Conservation (phyloP, 2,113 vertebrate genomes). For the Pelodiscus sinensis region DNA sequence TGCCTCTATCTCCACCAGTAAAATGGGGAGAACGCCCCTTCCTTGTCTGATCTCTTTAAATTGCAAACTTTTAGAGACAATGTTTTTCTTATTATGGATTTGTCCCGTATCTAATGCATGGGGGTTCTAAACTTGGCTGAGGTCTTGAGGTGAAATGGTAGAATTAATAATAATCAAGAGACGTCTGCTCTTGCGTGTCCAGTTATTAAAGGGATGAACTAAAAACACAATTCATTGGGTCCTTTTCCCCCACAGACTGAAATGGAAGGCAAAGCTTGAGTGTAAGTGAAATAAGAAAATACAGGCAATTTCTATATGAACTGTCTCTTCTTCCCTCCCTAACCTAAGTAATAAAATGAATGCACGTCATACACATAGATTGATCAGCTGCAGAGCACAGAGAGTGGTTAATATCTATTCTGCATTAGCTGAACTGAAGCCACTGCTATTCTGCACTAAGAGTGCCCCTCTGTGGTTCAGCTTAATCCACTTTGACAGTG, state of each 20-base stretch:
- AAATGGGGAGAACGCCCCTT: background rate
- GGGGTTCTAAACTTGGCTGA: background rate
- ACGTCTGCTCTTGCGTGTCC: background rate
- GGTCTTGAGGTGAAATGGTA: background rate
- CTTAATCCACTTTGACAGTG: background rate
- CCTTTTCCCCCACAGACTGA: background rate
- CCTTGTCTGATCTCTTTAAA: background rate
- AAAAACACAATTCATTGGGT: background rate
- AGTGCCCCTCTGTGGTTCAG: background rate
- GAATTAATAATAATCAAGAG: background rate
- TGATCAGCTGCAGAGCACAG: accelerated
- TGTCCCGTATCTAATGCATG: background rate
- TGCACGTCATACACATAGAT: background rate
- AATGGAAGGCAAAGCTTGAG: background rate
- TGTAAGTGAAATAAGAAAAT: background rate
- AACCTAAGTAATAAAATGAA: background rate
- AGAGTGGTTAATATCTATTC: background rate
- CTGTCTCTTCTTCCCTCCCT: background rate
- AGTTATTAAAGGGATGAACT: background rate
- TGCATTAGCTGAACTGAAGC: background rate
- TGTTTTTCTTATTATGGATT: accelerated
- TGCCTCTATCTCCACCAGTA: background rate
- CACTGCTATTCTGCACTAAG: background rate
- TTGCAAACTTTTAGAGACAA: background rate
- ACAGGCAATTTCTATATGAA: background rate